A percentile compares a stretch with the other conserved stretches of the same genome.
Evolutionary conservation across 2,797 vertebrate genomes (phyloP).

Genomic region (Anniella stebbinsi): DNA sequence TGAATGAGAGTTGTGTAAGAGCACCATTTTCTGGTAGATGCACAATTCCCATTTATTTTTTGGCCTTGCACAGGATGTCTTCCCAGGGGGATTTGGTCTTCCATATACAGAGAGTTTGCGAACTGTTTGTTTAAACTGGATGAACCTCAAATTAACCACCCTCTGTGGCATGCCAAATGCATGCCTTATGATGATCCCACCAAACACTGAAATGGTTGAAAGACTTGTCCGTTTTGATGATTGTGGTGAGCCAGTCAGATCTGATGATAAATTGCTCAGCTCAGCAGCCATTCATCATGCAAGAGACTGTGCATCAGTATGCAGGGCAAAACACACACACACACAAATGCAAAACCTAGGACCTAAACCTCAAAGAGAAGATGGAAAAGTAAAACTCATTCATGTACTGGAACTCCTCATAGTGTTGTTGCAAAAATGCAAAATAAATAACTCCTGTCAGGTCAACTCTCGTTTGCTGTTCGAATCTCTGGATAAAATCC

Average conservation of each 20-base stretch:
- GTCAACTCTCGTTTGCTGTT: accelerated
- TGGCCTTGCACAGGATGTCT: background rate
- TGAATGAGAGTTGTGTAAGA: slow-evolving; percentile 2
- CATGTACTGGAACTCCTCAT: background rate
- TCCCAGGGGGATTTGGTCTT: background rate
- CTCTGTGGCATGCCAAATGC: background rate
- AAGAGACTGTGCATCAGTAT: slow-evolving; percentile 11
- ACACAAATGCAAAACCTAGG: background rate
- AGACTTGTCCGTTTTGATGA: slow-evolving; percentile 22
- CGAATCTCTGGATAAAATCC: background rate
- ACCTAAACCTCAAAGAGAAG: background rate
- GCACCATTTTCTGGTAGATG: background rate
- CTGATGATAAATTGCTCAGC: slow-evolving; percentile 37
- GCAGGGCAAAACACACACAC: background rate
- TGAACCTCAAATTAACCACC: slow-evolving; percentile 46
- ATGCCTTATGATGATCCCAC: slow-evolving; percentile 26
- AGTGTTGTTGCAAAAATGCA: background rate
- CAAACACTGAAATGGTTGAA: slow-evolving; percentile 35
- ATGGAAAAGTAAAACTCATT: background rate
- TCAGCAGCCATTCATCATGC: background rate
- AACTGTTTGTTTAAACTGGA: slow-evolving; percentile 52
- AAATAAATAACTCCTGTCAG: background rate
- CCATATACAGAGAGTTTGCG: slow-evolving; percentile 22
- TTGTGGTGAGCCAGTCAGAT: slow-evolving; percentile 20
- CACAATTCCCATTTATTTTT: background rate